phyloP scores from a whole-genome alignment of 2,113 vertebrate species.

The Pontoporia blainvillei region DNA sequence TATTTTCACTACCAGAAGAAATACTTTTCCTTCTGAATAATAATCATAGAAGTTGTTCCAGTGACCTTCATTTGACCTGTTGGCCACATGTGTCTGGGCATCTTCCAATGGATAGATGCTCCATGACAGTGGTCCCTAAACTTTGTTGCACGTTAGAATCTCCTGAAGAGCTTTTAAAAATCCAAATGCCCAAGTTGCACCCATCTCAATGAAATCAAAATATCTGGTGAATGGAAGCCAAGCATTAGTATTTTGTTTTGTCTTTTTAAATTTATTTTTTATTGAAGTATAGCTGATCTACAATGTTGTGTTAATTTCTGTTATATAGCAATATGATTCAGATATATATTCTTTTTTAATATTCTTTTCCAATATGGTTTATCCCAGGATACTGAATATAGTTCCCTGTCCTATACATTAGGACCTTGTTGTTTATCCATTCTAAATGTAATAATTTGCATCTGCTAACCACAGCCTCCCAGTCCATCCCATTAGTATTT shows the following conservation, averaged over 20 bases:
- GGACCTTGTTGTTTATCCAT: neutral
- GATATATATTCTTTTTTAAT: neutral
- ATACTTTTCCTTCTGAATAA: conserved; percentile 35
- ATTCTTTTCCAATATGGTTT: neutral
- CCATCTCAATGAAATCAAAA: conserved; percentile 10
- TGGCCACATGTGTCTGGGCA: neutral
- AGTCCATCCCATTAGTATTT: neutral
- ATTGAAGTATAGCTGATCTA: neutral
- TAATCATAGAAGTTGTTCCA: neutral
- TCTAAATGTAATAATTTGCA: neutral
- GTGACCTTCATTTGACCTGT: conserved; percentile 49
- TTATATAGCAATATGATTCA: neutral
- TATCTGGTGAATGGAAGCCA: neutral
- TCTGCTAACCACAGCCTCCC: neutral
- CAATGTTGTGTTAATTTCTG: neutral
- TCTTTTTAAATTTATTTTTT: neutral
- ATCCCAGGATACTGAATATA: neutral
- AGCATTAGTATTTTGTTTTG: neutral
- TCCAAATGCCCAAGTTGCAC: neutral
- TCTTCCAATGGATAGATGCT: conserved; percentile 32
- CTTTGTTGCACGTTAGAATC: neutral
- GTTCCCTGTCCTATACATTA: neutral
- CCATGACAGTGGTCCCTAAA: neutral
- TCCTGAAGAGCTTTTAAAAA: conserved; percentile 12
- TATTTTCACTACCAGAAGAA: conserved; percentile 14